Evolutionary conservation across 1,140 invertebrate species (phyloP).

Genomic region (Ruditapes philippinarum): DNA sequence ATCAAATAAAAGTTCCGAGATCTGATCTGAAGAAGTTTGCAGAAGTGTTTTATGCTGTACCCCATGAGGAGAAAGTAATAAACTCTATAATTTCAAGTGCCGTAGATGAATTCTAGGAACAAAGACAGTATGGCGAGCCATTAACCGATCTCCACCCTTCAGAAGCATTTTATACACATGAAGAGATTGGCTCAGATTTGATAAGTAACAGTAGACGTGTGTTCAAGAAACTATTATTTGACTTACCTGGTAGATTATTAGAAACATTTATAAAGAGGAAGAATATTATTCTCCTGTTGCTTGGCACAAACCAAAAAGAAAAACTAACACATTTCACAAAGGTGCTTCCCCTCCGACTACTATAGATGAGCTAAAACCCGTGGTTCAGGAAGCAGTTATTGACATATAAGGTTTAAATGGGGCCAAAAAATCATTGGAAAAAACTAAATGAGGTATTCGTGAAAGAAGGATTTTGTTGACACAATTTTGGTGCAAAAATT

Average conservation of each 20-base stretch:
- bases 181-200: conserved; percentile 70
- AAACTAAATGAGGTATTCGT: conserved; percentile 90
- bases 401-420: conserved; percentile 88
- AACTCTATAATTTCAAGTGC: conserved; percentile 75
- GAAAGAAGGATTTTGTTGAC: conserved; percentile 92
- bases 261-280: conserved; percentile 85
- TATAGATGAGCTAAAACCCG: conserved; percentile 77
- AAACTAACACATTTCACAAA: conserved; percentile 77
- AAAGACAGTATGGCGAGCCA: conserved; percentile 78
- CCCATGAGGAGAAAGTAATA: conserved; percentile 80
- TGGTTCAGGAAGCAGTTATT: conserved; percentile 84
- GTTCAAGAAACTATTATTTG: conserved; percentile 89
- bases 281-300: conserved; percentile 85
- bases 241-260: conserved; percentile 90
- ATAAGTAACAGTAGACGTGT: conserved; percentile 79
- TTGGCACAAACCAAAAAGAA: conserved; percentile 87
- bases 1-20: conserved; percentile 39
- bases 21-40: conserved; percentile 71
- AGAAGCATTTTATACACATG: conserved; percentile 75
- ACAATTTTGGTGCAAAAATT: conserved; percentile 91
- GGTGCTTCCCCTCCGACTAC: conserved; percentile 78
- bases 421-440: conserved; percentile 88
- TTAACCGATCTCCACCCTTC: conserved; percentile 76
- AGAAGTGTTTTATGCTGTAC: conserved; percentile 81
- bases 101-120: conserved; percentile 82